phyloP scores from a whole-genome alignment of 2,113 vertebrate species.

The Narcine bancroftii region DNA sequence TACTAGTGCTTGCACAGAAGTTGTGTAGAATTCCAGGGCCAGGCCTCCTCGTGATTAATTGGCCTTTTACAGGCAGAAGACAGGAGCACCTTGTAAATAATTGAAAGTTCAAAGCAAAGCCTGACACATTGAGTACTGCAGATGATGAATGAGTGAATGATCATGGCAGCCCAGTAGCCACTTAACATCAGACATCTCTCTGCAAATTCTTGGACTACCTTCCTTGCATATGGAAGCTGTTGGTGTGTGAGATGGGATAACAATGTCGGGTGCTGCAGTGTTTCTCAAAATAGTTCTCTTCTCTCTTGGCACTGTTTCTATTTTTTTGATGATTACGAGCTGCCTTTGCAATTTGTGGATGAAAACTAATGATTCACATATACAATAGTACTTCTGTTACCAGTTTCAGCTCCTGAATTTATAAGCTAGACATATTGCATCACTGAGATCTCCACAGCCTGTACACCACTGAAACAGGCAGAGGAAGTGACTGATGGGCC shows the following conservation, averaged over 20 bases:
- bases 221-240: background rate
- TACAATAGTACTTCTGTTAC: background rate
- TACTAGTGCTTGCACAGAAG: constrained; percentile 30
- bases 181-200: constrained; percentile 32
- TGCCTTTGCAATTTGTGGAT: background rate
- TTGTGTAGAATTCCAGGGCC: constrained; percentile 32
- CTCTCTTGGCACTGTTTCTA: background rate
- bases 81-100: constrained; percentile 43
- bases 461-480: background rate
- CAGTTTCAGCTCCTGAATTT: background rate
- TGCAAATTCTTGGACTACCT: constrained; percentile 10
- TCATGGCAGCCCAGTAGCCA: constrained; percentile 33
- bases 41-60: constrained; percentile 39
- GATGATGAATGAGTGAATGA: constrained; percentile 41
- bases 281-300: background rate
- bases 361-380: background rate
- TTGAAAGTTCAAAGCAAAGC: constrained; percentile 44
- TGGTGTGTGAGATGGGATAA: background rate
- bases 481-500: background rate
- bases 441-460: background rate
- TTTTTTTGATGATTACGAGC: background rate
- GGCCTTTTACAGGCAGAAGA: constrained; percentile 39
- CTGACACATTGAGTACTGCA: constrained; percentile 36
- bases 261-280: background rate
- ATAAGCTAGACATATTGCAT: background rate